Percentiles rank a stretch among this genome's conserved stretches.
Conservation (phyloP, 2,888 invertebrate species). For the Gortyna flavago region DNA sequence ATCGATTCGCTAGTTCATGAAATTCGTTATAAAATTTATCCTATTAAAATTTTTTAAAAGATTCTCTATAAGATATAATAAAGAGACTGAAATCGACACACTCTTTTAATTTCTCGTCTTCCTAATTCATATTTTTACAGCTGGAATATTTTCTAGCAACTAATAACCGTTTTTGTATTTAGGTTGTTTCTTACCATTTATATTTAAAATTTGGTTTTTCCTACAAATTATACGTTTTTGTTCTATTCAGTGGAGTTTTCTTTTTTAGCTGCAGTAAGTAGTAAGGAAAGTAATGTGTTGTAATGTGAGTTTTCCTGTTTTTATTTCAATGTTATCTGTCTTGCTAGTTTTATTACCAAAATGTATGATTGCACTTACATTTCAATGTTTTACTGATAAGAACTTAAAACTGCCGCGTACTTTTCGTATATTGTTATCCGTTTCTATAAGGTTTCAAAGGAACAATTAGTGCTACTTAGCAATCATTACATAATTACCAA, state of each 20-base stretch:
- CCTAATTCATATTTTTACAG: too few species aligned
- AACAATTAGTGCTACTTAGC: neutral
- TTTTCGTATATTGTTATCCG: neutral
- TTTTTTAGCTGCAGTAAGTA: neutral
- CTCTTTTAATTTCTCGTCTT: too few species aligned
- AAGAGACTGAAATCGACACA: too few species aligned
- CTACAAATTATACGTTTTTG: too few species aligned
- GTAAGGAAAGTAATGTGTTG: neutral
- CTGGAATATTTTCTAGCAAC: too few species aligned
- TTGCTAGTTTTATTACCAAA: conserved; percentile 23
- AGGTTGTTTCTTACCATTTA: neutral
- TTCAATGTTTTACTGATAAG: conserved; percentile 25
- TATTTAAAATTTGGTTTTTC: too few species aligned
- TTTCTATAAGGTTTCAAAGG: conserved; percentile 5
- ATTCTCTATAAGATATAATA: too few species aligned
- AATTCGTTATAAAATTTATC: neutral
- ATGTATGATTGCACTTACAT: conserved; percentile 15
- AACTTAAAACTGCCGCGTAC: neutral
- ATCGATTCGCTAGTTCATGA: neutral
- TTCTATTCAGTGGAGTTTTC: neutral
- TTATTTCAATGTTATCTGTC: conserved; percentile 8
- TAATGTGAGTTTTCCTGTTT: neutral
- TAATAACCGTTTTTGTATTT: neutral
- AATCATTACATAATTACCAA: conserved; percentile 17
- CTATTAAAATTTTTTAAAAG: too few species aligned